These are phyloP conservation scores for Aphodius sticticus DNA, from an alignment of 2,888 invertebrate genomes.

Conservation along the genomic window DNA sequence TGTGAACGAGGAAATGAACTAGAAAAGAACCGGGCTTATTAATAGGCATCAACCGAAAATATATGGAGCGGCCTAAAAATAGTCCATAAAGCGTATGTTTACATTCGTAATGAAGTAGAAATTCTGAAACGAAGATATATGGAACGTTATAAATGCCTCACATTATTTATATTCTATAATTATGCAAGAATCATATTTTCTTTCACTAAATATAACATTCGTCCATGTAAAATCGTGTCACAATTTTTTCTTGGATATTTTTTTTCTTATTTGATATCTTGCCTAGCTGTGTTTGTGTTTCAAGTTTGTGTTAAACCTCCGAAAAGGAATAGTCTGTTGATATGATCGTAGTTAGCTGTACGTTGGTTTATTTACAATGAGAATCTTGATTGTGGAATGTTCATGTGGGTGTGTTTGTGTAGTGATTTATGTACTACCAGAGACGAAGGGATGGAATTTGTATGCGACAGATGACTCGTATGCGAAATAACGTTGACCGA, in stretches of 20 bases:
- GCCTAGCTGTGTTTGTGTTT: too few species aligned
- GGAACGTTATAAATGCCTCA: not conserved
- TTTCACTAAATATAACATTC: not conserved
- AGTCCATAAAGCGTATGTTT: not conserved
- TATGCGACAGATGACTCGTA: too few species aligned
- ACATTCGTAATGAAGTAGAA: constrained; percentile 4
- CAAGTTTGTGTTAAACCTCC: too few species aligned
- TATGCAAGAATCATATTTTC: not conserved
- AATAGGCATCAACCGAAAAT: not conserved
- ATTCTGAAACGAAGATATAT: not conserved
- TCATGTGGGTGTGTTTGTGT: too few species aligned
- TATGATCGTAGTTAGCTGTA: too few species aligned
- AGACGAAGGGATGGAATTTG: too few species aligned
- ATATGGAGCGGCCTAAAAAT: not conserved
- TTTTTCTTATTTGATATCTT: too few species aligned
- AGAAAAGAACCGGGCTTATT: not conserved
- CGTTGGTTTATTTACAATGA: too few species aligned
- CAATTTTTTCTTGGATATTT: not conserved
- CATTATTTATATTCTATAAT: not conserved
- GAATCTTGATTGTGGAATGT: too few species aligned
- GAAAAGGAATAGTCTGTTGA: too few species aligned
- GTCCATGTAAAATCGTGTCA: not conserved
- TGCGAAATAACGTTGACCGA: too few species aligned
- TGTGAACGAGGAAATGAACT: not conserved
- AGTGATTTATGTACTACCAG: too few species aligned